Evolutionary conservation across 2,797 vertebrate genomes (phyloP), one percentile per base, ranked within the genome.

Genomic region (Phrynocephalus forsythii): DNA sequence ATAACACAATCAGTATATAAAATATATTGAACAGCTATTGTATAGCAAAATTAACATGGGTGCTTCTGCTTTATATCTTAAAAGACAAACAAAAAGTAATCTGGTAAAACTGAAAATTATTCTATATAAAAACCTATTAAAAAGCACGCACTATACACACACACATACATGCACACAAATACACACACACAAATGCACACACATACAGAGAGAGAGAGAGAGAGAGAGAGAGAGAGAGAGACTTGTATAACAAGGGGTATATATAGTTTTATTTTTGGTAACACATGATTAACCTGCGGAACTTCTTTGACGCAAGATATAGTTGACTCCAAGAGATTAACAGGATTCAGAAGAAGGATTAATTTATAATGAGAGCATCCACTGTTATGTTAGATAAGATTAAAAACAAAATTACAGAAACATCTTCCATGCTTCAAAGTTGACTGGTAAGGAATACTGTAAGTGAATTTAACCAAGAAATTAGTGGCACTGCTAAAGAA

Each of bases 341-440:
- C 30, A 22, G 72, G 66, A 52, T 78, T 86, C 30, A 30, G 80
- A 63, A 72, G 52, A 76, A 13, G 48, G 69, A 38, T 63, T 60
- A 73, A 24, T 18, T 33, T 87, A 87, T 67, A 66, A 8, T 67
- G 84, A 80, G 84, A 83, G 75, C 50, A 44, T 30, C 48, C 77
- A 22, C 33, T 84, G 78, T 86, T 68, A 33, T 72, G 88, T 38
- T 87, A 82, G 38, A n/a, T 0, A 6, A 52, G 85, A 82, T 83
- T 87, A 82, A 18, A 48, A 88, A 67, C 52, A 87, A 75, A 79
- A 88, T 87, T 85, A 76, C 60, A 86, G 87, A 48, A 80, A 52
- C 60, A 5, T 30, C 20, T 28, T 9, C 24, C 71, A n/a, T 81
- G 78, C 38, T 67, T 5, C 60, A 79, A 26, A 8, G 56, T 69